Evolutionary conservation across 1,140 invertebrate genomes (phyloP), one percentile per base, ranked within the genome.

Genomic region (Pachypeltis micranthus): DNA sequence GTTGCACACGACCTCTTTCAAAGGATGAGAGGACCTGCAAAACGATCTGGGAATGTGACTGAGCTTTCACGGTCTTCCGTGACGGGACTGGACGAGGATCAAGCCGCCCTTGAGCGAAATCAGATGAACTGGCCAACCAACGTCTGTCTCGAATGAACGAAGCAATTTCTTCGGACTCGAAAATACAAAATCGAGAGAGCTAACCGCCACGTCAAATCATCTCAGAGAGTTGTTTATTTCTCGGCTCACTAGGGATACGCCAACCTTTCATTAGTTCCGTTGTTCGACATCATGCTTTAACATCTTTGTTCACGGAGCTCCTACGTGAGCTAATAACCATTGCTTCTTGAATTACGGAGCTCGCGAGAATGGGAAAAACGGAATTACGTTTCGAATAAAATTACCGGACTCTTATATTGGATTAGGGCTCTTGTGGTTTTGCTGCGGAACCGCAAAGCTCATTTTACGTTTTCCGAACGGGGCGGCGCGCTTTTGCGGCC

Each of bases 241-340:
- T 51, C 47, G 21, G 47, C 23, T 51, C 47, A 51, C 7, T 21
- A n/a, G 31, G 31, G 7, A 16, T 3, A 51, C 12, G 47, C 47
- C 47, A 51, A 51, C 47, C 47, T 51, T 51, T 51, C 47, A 51
- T 51, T 51, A 51, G 47, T 51, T 51, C 47, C 19, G 47, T 51
- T 51, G 47, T 51, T 51, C 47, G 47, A 51, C 47, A 51, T 51
- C 12, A 51, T 4, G 47, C 47, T 51, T 21, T 51, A 51, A 51
- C 47, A 21, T 51, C 47, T 51, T 3, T 51, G 12, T 51, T 51
- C 47, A 14, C 21, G 47, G 47, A 10, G 7, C 7, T 10, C 23
- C 47, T 51, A 51, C 47, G 47, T 51, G 47, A 51, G 47, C 47
- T 51, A 51, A 51, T 51, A 51, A 51, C 47, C 4, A 4, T 21